phyloP scores from a whole-genome alignment of 92 coral and sea anemone genomes.

The Pocillopora meandrina region DNA sequence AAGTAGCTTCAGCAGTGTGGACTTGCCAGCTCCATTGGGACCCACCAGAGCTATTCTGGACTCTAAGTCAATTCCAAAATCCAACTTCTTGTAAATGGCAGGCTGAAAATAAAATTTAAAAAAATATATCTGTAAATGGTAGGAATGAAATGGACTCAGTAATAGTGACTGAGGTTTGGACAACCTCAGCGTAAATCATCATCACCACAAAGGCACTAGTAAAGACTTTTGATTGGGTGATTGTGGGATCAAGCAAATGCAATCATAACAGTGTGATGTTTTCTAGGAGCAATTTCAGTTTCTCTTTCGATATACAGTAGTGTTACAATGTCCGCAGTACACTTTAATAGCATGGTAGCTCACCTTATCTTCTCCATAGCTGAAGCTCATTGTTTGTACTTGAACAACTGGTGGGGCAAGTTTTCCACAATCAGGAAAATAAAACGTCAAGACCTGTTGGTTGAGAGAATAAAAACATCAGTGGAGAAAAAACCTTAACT shows the following conservation, averaged over 20 bases:
- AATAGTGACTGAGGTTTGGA: too few relatives aligned
- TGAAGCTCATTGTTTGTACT: slow-evolving; percentile 90
- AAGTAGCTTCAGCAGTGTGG: slow-evolving; percentile 87
- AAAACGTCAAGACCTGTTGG: slow-evolving; percentile 74
- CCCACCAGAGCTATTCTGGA: slow-evolving; percentile 97
- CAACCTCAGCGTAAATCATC: too few relatives aligned
- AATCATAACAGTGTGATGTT: too few relatives aligned
- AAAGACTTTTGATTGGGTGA: too few relatives aligned
- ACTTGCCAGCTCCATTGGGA: slow-evolving; percentile 98
- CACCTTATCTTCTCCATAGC: slow-evolving; percentile 84
- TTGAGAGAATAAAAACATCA: background rate
- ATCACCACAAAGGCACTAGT: too few relatives aligned
- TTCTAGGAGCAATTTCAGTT: too few relatives aligned
- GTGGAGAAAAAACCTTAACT: too few relatives aligned
- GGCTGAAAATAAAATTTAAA: slow-evolving; percentile 57
- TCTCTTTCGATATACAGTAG: too few relatives aligned
- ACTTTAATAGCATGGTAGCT: background rate
- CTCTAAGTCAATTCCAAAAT: slow-evolving; percentile 96
- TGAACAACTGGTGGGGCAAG: slow-evolving; percentile 98
- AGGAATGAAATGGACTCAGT: background rate
- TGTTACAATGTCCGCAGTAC: background rate
- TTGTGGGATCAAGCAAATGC: too few relatives aligned
- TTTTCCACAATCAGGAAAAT: slow-evolving; percentile 95
- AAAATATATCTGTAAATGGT: background rate
- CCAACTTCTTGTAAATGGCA: slow-evolving; percentile 82